phyloP scores from a whole-genome alignment of 2,797 vertebrate species.

The Gambelia wislizenii region DNA sequence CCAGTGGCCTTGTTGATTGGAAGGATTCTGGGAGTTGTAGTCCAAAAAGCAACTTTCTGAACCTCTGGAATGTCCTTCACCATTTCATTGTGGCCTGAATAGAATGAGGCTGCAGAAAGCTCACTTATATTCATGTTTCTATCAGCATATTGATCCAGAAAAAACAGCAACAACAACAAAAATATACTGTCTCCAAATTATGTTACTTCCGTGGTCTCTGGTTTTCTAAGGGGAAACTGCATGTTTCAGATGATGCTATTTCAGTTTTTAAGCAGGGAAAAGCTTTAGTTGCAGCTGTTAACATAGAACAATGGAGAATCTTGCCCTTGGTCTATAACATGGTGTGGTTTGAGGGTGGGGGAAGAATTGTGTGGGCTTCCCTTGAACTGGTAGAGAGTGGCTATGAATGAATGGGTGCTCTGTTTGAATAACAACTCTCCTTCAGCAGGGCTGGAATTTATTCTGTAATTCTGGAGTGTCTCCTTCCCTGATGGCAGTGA shows the following conservation, averaged over 20 bases:
- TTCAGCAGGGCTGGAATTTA: slow-evolving; percentile 13
- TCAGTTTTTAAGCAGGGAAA: slow-evolving; percentile 20
- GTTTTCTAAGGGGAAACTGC: slow-evolving; percentile 53
- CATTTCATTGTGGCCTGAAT: slow-evolving; percentile 6
- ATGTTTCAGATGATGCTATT: not conserved
- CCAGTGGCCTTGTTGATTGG: too few species aligned
- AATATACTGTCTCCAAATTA: not conserved
- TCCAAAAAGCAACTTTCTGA: too few species aligned
- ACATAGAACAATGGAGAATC: not conserved
- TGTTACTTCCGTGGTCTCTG: not conserved
- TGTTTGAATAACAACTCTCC: slow-evolving; percentile 9
- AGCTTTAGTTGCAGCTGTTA: not conserved
- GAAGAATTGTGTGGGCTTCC: slow-evolving; percentile 5
- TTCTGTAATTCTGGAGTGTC: not conserved
- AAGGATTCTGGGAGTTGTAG: too few species aligned
- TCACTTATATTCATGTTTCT: slow-evolving; percentile 3
- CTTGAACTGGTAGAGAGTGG: slow-evolving; percentile 14
- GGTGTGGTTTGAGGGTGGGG: not conserved
- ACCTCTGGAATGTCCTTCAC: too few species aligned
- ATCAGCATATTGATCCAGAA: not conserved
- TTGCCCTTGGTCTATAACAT: slow-evolving; percentile 8
- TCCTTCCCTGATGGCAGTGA: slow-evolving; percentile 15
- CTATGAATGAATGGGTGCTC: slow-evolving; percentile 4
- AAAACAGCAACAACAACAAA: not conserved
- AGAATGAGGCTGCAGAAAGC: not conserved